phyloP scores from a whole-genome alignment of 2,113 vertebrate species.

The Laticauda colubrina region DNA sequence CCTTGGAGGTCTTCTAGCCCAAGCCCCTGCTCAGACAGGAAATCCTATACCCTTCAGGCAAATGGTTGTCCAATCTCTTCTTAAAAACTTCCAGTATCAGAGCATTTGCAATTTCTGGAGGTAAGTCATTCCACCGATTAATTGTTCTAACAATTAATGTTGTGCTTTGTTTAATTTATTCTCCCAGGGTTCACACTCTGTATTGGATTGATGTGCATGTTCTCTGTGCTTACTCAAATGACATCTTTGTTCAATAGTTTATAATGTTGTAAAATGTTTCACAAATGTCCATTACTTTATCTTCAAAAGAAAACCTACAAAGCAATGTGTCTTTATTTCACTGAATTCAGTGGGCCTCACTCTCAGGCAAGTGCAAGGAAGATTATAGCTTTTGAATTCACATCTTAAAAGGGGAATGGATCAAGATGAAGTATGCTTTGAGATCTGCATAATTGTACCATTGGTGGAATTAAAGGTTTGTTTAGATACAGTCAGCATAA shows the following conservation, averaged over 20 bases:
- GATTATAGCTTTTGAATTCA: not conserved
- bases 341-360: not conserved
- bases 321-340: not conserved
- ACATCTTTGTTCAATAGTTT: not conserved
- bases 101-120: not conserved
- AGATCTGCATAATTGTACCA: constrained; percentile 19
- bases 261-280: not conserved
- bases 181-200: not conserved
- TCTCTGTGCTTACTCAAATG: not conserved
- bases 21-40: not conserved
- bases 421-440: constrained; percentile 11
- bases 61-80: not conserved
- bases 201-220: not conserved
- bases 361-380: not conserved
- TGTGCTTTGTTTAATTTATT: not conserved
- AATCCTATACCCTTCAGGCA: not conserved
- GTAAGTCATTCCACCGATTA: not conserved
- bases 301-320: not conserved
- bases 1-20: not conserved
- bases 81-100: not conserved
- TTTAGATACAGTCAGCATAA: constrained; percentile 35
- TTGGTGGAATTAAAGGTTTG: constrained; percentile 47
- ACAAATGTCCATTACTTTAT: not conserved
- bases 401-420: not conserved
- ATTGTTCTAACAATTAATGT: not conserved